Base-by-base conservation (phyloP, 1,140 invertebrate species). In the Stegodyphus dumicola region DNA sequence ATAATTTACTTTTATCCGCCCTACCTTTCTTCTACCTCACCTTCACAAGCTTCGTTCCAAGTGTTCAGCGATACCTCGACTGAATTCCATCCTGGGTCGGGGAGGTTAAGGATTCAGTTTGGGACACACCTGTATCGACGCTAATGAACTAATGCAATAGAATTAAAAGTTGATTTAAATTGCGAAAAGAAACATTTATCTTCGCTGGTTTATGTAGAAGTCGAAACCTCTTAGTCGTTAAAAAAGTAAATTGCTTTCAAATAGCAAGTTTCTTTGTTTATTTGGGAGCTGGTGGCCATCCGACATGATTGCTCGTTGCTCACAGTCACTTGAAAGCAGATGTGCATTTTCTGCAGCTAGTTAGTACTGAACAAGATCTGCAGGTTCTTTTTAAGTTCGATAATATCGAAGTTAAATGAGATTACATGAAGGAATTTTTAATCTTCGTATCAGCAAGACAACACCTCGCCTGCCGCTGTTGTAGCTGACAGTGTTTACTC, bases 151-250 rank as follows among this genome's bases (percentile, higher is more conserved):
- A 85, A 85, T 85, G 81, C 73, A 74, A 85, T 77, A 77, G 64
- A 85, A 85, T 85, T 85, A 77, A 85, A 85, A 85, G 51, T 85
- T 85, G 81, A 85, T 85, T 85, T 85, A 76, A 85, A 85, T 85
- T 74, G 51, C 81, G 33, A 69, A 83, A 69, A 70, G 81, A 77
- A 85, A 85, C 81, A 85, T 85, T 85, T 77, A 85, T 85, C 81
- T 85, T 85, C 17, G 51, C 51, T 65, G 33, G 48, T 85, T 85
- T 56, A 33, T n/a, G 54, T n/a, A 6, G n/a, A 64, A 17, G 52
- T 49, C 17, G 77, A 74, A 64, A 18, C 65, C 51, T 17, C 51
- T 69, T 64, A 13, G 49, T 77, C 75, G 75, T 60, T 65, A 77
- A 81, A 80, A 83, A 83, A 83, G 71, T 73, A 83, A 83, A 74